Evolutionary conservation across 2,888 invertebrate species (phyloP).

Genomic region (Amiota communis): DNA sequence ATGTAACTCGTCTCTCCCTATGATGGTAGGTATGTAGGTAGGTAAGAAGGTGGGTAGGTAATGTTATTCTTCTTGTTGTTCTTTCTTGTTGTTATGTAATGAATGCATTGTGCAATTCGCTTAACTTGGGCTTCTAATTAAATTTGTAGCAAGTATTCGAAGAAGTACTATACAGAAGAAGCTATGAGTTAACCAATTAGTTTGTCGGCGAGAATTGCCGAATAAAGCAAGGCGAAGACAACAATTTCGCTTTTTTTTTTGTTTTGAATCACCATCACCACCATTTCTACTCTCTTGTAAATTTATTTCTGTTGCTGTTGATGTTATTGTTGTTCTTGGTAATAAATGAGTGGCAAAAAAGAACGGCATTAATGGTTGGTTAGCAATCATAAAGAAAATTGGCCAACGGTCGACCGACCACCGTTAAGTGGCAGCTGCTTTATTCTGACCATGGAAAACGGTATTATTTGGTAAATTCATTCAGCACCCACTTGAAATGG

Average conservation of each 20-base stretch:
- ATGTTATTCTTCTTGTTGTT: too few relatives aligned
- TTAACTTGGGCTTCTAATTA: slow-evolving; percentile 11
- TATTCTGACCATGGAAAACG: slow-evolving; percentile 2
- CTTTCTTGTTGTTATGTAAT: not conserved
- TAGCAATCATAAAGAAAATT: slow-evolving; percentile 2
- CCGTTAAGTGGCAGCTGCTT: slow-evolving; percentile 16
- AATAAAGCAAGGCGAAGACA: not conserved
- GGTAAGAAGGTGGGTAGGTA: too few relatives aligned
- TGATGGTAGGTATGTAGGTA: too few relatives aligned
- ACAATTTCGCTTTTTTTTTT: slow-evolving; percentile 8
- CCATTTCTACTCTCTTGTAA: not conserved
- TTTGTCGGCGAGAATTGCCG: slow-evolving; percentile 7
- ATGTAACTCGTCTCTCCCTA: too few relatives aligned
- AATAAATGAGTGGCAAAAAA: not conserved
- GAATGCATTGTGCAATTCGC: too few relatives aligned
- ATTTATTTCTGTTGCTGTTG: not conserved
- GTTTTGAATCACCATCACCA: not conserved
- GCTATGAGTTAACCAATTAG: slow-evolving; percentile 16
- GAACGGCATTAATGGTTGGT: slow-evolving; percentile 1
- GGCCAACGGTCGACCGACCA: not conserved
- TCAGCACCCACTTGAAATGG: slow-evolving; percentile 9
- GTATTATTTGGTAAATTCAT: not conserved
- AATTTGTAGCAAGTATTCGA: slow-evolving; percentile 10
- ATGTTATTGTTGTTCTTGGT: not conserved
- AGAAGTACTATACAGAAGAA: not conserved